Evolutionary conservation across 2,797 vertebrate species (phyloP), one percentile per base, ranked within the genome.

Genomic region (Pseudomugil tenellus): DNA sequence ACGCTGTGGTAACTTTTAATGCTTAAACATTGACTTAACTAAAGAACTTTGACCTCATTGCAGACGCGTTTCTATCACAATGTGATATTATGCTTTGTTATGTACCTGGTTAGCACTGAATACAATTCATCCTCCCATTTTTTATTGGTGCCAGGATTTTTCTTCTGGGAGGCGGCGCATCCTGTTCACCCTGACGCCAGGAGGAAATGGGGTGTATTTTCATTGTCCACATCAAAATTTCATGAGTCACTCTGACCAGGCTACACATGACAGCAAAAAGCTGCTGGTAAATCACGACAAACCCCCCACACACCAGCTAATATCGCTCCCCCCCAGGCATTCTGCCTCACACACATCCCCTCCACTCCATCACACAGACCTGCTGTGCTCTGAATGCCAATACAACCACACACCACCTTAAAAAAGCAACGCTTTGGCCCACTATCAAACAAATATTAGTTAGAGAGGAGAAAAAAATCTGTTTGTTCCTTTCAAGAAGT

Each of bases 231-330:
- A 70, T 79, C 51, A 1, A 6, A 83, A 77, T 74, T 68, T 56
- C 49, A 71, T 83, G 79, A 90, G 74, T 81, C 84, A 89, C 26
- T 73, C 71, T 52, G 66, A 85, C 60, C 52, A 43, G 28, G 55
- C 37, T 56, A 72, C 67, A 69, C n/a, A 32, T 65, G 62, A 74
- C 39, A 77, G 35, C 21, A 29, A 64, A 57, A 65, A 52, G 65
- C 63, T 67, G 49, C 53, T 71, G 49, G 56, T 71, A 39, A 70
- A 66, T 89, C 72, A 79, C 4, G 0, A 56, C 34, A 49, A 66
- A 56, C 9, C 11, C 19, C 21, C 17, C n/a, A n/a, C n/a, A n/a
- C n/a, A 26, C 26, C 23, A 56, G 67, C 49, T 48, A 2, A 9
- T 26, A 39, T 9, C 53, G n/a, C n/a, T n/a, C n/a, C 70, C 39